These are phyloP conservation scores for Pavo muticus DNA, from an alignment of 2,113 vertebrate genomes.

Conservation along the genomic window DNA sequence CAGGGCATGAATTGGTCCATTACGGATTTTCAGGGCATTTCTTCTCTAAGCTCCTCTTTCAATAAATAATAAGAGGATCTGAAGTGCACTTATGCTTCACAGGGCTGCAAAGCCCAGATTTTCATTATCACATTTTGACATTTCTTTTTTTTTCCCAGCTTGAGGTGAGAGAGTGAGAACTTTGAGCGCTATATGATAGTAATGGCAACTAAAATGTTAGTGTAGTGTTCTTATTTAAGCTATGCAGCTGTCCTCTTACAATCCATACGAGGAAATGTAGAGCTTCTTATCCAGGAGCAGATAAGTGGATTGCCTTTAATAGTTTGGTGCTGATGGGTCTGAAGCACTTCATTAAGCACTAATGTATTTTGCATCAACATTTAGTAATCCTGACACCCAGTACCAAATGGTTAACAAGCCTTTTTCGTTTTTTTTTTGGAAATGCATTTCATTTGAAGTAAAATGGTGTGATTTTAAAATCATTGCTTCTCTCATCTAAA, in stretches of 20 bases:
- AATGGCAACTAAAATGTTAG: slow-evolving; percentile 1
- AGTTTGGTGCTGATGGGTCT: slow-evolving; percentile 34
- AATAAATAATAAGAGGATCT: slow-evolving; percentile 39
- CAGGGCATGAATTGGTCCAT: neutral
- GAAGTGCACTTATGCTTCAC: slow-evolving; percentile 32
- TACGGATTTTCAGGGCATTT: slow-evolving; percentile 44
- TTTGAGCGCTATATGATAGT: slow-evolving; percentile 3
- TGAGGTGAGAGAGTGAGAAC: slow-evolving; percentile 33
- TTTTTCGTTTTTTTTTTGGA: neutral
- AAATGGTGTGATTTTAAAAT: neutral
- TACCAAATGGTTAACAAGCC: slow-evolving; percentile 24
- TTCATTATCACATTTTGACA: slow-evolving; percentile 41
- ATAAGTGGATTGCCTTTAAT: slow-evolving; percentile 33
- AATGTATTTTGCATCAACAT: slow-evolving; percentile 32
- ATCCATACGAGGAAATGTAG: slow-evolving; percentile 1
- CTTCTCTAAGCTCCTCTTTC: slow-evolving; percentile 42
- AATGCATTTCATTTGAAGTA: slow-evolving; percentile 9
- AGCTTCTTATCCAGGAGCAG: slow-evolving; percentile 25
- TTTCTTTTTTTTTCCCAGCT: neutral
- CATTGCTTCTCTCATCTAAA: neutral
- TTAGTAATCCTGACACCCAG: neutral
- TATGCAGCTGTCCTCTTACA: neutral
- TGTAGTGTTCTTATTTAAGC: neutral
- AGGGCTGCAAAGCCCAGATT: slow-evolving; percentile 21
- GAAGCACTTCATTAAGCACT: slow-evolving; percentile 46